phyloP scores from a whole-genome alignment of 2,888 invertebrate species.

The Smittia sp. region DNA sequence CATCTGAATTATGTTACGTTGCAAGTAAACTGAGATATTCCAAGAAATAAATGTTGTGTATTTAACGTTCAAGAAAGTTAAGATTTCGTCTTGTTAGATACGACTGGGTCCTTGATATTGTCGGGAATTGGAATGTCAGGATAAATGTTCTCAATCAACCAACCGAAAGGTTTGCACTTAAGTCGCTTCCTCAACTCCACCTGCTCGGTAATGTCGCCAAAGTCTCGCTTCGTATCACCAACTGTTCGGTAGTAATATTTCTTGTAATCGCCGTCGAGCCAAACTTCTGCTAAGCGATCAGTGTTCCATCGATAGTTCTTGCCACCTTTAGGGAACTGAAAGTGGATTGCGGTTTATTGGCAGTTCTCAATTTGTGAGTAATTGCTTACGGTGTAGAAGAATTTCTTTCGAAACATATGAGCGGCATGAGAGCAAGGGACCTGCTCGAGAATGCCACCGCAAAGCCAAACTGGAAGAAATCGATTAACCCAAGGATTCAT shows the following conservation, averaged over 20 bases:
- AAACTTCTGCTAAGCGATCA: conserved; percentile 13
- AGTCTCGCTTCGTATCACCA: conserved; percentile 60
- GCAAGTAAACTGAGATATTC: neutral
- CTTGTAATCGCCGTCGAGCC: neutral
- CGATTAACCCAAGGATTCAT: too few species aligned
- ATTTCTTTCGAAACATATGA: neutral
- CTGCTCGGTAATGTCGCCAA: conserved; percentile 18
- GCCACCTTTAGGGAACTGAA: neutral
- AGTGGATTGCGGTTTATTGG: neutral
- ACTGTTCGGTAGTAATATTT: neutral
- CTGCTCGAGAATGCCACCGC: conserved; percentile 6
- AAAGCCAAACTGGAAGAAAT: too few species aligned
- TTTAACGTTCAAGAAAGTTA: neutral
- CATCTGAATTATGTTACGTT: neutral
- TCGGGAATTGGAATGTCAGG: neutral
- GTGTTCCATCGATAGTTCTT: conserved; percentile 46
- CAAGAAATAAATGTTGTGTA: conserved; percentile 8
- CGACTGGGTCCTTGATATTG: too few species aligned
- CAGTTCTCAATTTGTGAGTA: neutral
- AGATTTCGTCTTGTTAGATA: too few species aligned
- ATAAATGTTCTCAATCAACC: conserved; percentile 28
- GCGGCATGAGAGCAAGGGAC: conserved; percentile 10
- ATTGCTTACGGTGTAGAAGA: conserved; percentile 7
- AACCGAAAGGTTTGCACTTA: conserved; percentile 20
- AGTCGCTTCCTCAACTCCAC: neutral